Percentiles rank a stretch among this genome's conserved stretches.
Evolutionary conservation across 2,797 vertebrate species (phyloP).

Genomic region (Premnoplex brunnescens): DNA sequence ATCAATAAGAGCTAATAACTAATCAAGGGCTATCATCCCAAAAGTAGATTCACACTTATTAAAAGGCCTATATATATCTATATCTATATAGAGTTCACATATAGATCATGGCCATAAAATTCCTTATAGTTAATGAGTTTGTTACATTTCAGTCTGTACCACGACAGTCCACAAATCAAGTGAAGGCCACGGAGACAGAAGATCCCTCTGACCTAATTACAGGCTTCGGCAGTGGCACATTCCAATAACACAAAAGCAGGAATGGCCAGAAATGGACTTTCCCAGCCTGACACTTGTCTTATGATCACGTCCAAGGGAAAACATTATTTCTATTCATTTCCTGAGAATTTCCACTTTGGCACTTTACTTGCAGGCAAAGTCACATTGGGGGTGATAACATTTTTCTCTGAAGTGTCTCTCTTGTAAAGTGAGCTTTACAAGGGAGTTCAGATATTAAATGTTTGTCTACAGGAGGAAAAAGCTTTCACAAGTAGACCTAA

Average conservation of each 20-base stretch:
- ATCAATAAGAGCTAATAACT: neutral
- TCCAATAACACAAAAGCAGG: neutral
- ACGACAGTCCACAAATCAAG: neutral
- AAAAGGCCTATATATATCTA: neutral
- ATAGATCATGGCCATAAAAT: neutral
- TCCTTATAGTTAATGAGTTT: neutral
- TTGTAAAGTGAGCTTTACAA: neutral
- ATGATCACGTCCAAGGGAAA: neutral
- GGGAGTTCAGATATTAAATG: constrained; percentile 10
- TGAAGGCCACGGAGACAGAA: constrained; percentile 3
- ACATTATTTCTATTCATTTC: neutral
- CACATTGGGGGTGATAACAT: neutral
- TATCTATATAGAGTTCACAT: neutral
- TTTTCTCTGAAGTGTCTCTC: neutral
- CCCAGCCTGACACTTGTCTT: neutral
- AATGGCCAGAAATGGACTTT: neutral
- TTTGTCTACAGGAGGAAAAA: constrained; percentile 11
- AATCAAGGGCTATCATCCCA: neutral
- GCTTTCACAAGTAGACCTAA: neutral
- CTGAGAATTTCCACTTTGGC: neutral
- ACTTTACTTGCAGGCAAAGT: neutral
- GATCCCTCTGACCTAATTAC: neutral
- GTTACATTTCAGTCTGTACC: neutral
- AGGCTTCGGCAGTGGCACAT: neutral
- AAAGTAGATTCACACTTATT: neutral